Evolutionary conservation across 1,140 invertebrate genomes (phyloP).

Genomic region (Zeugodacus cucurbitae): DNA sequence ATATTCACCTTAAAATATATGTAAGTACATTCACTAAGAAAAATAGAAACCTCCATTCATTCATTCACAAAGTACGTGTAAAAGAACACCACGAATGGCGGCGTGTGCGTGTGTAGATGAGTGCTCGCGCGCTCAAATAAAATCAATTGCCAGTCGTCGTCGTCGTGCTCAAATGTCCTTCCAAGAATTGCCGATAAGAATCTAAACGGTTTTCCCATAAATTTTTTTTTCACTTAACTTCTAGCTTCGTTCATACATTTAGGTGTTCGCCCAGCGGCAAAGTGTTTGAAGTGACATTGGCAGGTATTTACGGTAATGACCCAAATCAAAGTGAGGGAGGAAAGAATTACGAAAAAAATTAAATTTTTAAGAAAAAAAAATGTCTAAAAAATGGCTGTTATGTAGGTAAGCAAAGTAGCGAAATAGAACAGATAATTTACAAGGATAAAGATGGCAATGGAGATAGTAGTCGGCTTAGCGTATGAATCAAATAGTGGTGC

Average conservation of each 20-base stretch:
- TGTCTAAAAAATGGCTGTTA: background rate
- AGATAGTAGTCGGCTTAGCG: background rate
- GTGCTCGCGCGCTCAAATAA: background rate
- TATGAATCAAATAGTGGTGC: background rate
- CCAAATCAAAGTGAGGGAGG: background rate
- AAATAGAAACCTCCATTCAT: background rate
- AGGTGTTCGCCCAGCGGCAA: background rate
- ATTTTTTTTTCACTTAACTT: background rate
- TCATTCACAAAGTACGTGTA: constrained; percentile 30
- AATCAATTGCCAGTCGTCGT: background rate
- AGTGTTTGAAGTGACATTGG: constrained; percentile 28
- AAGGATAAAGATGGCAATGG: background rate
- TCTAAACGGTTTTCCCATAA: constrained; percentile 6
- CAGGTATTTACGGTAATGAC: constrained; percentile 34
- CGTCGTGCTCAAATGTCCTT: constrained; percentile 4
- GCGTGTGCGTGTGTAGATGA: background rate
- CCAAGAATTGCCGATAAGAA: constrained; percentile 11
- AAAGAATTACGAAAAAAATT: background rate
- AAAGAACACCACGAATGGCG: background rate
- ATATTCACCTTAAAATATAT: background rate
- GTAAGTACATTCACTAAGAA: background rate
- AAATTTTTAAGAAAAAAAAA: background rate
- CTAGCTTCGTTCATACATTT: background rate
- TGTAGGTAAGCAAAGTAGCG: background rate
- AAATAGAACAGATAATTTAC: background rate